Evolutionary conservation across 92 coral and sea anemone genomes (phyloP).

Genomic region (Actinernus sp.): DNA sequence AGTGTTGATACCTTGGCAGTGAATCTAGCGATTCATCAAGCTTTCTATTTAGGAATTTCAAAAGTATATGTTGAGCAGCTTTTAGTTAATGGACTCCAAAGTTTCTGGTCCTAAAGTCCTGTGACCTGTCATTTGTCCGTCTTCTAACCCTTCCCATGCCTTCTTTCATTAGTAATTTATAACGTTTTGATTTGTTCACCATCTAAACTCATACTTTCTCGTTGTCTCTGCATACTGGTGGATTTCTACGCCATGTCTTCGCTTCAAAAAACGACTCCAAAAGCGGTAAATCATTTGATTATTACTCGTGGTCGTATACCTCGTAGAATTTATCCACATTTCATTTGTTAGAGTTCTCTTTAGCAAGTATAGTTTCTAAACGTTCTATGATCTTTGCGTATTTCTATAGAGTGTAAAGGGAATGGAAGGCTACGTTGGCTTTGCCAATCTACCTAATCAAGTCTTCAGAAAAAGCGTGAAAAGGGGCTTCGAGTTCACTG

Average conservation of each 20-base stretch:
- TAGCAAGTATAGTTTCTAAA: background rate
- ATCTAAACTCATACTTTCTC: constrained; percentile 12
- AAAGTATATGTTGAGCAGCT: constrained; percentile 4
- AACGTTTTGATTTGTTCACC: constrained; percentile 23
- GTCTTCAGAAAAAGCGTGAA: constrained; percentile 99
- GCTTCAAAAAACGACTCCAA: constrained; percentile 17
- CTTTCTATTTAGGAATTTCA: background rate
- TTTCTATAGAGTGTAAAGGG: constrained; percentile 89
- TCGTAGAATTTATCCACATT: background rate
- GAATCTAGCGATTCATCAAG: background rate
- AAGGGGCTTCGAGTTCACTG: constrained; percentile 98
- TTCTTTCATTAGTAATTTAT: constrained; percentile 49
- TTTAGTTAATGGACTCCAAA: constrained; percentile 1
- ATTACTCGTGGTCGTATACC: background rate
- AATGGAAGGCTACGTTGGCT: constrained; percentile 98
- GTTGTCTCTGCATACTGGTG: constrained; percentile 21
- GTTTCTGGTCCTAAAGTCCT: background rate
- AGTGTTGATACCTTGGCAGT: constrained; percentile 10
- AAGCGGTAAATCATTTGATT: constrained; percentile 58
- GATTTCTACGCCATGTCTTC: constrained; percentile 25
- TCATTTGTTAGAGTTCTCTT: background rate
- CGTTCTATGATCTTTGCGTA: background rate
- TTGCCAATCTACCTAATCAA: constrained; percentile 99
- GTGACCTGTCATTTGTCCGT: background rate
- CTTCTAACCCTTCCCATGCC: background rate